These are phyloP conservation scores for Amniataba percoides DNA, from an alignment of 2,797 vertebrate genomes.

Conservation along the genomic window DNA sequence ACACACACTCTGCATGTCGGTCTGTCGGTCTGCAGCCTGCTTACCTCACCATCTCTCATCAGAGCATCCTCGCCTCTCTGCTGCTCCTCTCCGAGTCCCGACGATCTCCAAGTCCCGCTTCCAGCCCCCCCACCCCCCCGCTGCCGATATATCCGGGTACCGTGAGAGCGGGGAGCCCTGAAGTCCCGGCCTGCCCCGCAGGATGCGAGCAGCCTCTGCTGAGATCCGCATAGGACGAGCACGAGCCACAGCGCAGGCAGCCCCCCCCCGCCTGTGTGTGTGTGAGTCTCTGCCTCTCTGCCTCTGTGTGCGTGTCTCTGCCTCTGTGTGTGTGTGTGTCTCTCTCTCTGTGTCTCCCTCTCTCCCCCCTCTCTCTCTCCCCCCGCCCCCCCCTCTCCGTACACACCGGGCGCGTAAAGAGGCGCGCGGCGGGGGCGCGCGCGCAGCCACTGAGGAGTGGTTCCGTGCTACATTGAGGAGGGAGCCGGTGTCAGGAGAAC, in stretches of 20 bases:
- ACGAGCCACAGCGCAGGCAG: conserved; percentile 56
- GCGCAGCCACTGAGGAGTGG: conserved; percentile 40
- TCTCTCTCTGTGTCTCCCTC: conserved; percentile 51
- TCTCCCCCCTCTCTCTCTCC: no score
- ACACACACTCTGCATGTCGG: no score
- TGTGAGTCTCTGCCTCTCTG: no score
- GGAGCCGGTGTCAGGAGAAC: neutral
- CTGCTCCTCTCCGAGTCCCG: conserved; percentile 28
- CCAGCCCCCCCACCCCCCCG: conserved; percentile 2
- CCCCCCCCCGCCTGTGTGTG: no score
- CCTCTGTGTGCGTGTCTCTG: no score
- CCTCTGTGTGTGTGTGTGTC: no score
- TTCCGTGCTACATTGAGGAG: no score
- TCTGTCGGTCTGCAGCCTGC: no score
- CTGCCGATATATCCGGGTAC: neutral
- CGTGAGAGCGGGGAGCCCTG: conserved; percentile 14
- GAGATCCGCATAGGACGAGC: conserved; percentile 79
- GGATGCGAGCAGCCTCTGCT: conserved; percentile 55
- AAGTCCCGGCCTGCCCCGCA: conserved; percentile 48
- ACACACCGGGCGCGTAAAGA: conserved; percentile 52
- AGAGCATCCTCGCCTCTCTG: conserved; percentile 58
- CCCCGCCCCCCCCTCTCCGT: no score
- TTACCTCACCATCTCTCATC: no score
- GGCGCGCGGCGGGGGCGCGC: conserved; percentile 43
- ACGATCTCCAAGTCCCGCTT: conserved; percentile 6